phyloP scores from a whole-genome alignment of 2,113 vertebrate genomes.

The Cervus canadensis region DNA sequence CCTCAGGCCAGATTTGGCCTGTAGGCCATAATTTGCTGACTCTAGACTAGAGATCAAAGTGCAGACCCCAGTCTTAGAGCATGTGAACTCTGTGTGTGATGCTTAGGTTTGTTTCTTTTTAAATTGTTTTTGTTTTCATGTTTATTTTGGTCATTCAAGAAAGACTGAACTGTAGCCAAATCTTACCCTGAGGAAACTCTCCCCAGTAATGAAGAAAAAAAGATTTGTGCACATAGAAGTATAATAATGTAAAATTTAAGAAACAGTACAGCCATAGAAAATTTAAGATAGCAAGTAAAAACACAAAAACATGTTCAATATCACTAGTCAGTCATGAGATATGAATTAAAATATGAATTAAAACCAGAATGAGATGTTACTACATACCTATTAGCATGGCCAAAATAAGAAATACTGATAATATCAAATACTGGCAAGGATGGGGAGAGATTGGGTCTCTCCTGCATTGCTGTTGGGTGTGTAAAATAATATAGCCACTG shows the following conservation, averaged over 20 bases:
- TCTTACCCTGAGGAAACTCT: neutral
- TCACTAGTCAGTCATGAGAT: neutral
- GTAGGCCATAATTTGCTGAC: neutral
- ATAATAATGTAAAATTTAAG: neutral
- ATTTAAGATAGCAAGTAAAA: neutral
- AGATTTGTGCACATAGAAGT: neutral
- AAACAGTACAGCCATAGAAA: neutral
- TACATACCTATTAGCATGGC: neutral
- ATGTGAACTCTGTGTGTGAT: neutral
- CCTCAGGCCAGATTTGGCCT: neutral
- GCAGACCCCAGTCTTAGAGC: neutral
- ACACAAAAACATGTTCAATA: neutral
- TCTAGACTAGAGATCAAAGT: neutral
- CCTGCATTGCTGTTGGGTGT: neutral
- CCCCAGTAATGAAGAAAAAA: neutral
- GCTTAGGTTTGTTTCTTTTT: neutral
- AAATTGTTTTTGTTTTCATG: neutral
- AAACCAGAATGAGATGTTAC: neutral
- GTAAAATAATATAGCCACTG: neutral
- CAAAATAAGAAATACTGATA: slow-evolving; percentile 18
- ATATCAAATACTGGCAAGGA: neutral
- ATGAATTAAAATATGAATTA: slow-evolving; percentile 20
- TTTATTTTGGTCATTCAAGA: slow-evolving; percentile 35
- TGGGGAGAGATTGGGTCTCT: neutral
- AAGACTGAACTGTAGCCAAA: neutral